Evolutionary conservation across 1,140 invertebrate genomes (phyloP).

Genomic region (Drosophila sp.): DNA sequence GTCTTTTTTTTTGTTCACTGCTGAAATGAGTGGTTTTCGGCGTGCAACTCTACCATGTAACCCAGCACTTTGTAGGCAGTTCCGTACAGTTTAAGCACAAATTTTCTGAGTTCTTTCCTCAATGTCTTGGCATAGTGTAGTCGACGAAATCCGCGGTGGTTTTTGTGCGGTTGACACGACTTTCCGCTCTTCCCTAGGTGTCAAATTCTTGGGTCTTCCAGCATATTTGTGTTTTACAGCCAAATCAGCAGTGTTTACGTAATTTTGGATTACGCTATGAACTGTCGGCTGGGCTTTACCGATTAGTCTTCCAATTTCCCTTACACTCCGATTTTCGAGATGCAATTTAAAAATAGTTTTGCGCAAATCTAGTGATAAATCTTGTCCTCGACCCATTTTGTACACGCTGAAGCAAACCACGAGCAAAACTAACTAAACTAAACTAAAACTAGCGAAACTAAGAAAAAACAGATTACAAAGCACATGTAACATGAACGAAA

Average conservation of each 20-base stretch:
- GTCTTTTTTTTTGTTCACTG: no score
- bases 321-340: not conserved
- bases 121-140: not conserved
- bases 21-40: slow-evolving; percentile 2
- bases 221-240: not conserved
- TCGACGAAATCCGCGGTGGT: no score
- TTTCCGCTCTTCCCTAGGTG: not conserved
- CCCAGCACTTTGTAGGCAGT: not conserved
- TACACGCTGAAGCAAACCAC: not conserved
- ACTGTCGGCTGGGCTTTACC: not conserved
- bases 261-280: not conserved
- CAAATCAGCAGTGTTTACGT: not conserved
- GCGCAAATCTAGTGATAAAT: slow-evolving; percentile 6
- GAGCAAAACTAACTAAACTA: no score
- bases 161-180: not conserved
- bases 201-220: not conserved
- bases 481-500: no score
- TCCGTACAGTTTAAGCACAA: not conserved
- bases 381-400: not conserved
- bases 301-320: not conserved
- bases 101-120: not conserved
- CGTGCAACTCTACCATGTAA: slow-evolving; percentile 4
- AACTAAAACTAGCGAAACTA: no score
- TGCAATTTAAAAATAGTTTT: slow-evolving; percentile 1
- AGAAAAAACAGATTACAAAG: no score